These are phyloP conservation scores for Hydractinia symbiolongicarpus DNA, from an alignment of 30 jellyfish, hydroid and myxozoan species.

Conservation along the genomic window DNA sequence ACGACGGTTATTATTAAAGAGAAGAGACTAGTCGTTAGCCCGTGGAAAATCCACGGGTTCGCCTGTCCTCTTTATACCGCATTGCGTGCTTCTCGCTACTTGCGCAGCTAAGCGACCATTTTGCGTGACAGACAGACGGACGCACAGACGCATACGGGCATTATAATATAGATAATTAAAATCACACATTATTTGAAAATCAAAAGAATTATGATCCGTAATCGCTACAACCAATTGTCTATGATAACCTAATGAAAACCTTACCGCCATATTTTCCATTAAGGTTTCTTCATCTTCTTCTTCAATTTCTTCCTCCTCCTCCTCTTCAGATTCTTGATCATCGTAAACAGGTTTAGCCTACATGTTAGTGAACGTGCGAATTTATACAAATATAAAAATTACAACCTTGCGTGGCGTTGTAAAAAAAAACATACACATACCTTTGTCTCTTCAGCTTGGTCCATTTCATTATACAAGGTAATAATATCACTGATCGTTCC, in stretches of 20 bases:
- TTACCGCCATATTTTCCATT: background rate
- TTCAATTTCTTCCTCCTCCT: constrained; percentile 1
- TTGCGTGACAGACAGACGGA: too few relatives aligned
- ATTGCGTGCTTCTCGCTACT: too few relatives aligned
- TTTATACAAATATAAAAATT: too few relatives aligned
- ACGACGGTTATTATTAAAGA: too few relatives aligned
- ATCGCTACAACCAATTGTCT: background rate
- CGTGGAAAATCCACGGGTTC: too few relatives aligned
- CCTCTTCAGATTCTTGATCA: constrained; percentile 18
- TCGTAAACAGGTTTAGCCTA: constrained; percentile 4
- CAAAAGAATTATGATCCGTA: too few relatives aligned
- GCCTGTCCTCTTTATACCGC: too few relatives aligned
- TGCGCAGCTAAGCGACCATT: too few relatives aligned
- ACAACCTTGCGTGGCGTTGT: background rate
- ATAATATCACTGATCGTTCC: constrained; percentile 1
- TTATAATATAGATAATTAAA: too few relatives aligned
- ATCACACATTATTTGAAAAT: too few relatives aligned
- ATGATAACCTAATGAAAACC: background rate
- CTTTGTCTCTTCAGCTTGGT: background rate
- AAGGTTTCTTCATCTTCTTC: constrained; percentile 1
- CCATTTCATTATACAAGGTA: background rate
- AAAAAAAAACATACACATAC: background rate
- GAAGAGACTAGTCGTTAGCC: too few relatives aligned
- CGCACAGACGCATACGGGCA: too few relatives aligned
- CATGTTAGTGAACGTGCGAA: background rate